Evolutionary conservation across 2,797 vertebrate species (phyloP).

Genomic region (Phaenicophaeus curvirostris): DNA sequence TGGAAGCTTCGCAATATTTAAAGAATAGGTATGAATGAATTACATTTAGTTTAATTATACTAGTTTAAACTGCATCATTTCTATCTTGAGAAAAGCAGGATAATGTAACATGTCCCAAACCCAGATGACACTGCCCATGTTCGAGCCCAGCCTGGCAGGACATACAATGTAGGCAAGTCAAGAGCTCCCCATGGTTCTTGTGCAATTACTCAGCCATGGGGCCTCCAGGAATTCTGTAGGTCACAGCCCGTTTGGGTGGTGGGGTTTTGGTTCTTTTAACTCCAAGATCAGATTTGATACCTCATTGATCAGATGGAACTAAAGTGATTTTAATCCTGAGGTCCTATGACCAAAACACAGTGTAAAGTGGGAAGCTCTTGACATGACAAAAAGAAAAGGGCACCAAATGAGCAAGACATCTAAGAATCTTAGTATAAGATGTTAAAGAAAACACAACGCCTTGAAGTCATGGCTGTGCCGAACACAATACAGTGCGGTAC

Average conservation of each 20-base stretch:
- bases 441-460: not conserved
- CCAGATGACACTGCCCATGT: not conserved
- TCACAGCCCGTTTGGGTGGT: not conserved
- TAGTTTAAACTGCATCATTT: not conserved
- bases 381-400: not conserved
- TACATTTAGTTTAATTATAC: not conserved
- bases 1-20: not conserved
- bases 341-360: not conserved
- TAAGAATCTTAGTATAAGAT: not conserved
- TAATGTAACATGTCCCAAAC: not conserved
- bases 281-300: not conserved
- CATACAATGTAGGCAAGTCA: fast-evolving
- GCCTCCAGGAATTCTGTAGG: not conserved
- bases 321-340: not conserved
- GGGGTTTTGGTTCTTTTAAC: not conserved
- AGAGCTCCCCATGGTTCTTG: not conserved
- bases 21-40: not conserved
- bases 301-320: not conserved
- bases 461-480: not conserved
- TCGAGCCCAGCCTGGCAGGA: not conserved
- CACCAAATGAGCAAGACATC: not conserved
- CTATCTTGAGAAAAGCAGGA: not conserved
- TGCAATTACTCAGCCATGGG: not conserved
- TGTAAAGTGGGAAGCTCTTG: not conserved
- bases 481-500: not conserved